phyloP scores from a whole-genome alignment of 2,888 invertebrate genomes.

The Lissonota sp. region DNA sequence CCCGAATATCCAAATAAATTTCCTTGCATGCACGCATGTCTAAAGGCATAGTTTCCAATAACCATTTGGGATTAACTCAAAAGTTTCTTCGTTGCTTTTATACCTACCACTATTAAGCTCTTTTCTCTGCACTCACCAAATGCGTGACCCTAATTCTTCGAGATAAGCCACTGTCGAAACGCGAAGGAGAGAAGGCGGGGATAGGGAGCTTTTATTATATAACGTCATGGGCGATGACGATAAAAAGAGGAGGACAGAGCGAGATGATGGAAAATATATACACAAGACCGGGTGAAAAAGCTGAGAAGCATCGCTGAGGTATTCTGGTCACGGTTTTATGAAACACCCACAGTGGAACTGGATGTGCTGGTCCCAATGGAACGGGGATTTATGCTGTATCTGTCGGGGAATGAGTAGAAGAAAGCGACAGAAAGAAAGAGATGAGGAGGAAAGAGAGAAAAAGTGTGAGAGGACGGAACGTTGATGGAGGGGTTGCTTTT shows the following conservation, averaged over 20 bases:
- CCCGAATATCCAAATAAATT: too few species aligned
- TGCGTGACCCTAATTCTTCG: slow-evolving; percentile 14
- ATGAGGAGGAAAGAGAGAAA: slow-evolving; percentile 66
- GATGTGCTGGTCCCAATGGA: slow-evolving; percentile 50
- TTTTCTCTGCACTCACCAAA: neutral
- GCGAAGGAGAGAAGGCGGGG: neutral
- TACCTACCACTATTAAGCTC: slow-evolving; percentile 1
- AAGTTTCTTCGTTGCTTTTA: neutral
- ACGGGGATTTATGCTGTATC: slow-evolving; percentile 48
- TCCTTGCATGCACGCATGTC: too few species aligned
- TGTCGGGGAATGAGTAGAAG: slow-evolving; percentile 29
- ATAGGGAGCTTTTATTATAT: slow-evolving; percentile 21
- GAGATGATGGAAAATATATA: slow-evolving; percentile 27
- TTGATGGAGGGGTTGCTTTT: slow-evolving; percentile 61
- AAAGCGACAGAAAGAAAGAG: slow-evolving; percentile 8
- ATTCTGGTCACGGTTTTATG: slow-evolving; percentile 82
- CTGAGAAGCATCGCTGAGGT: slow-evolving; percentile 69
- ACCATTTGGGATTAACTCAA: neutral
- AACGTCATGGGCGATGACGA: neutral
- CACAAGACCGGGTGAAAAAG: slow-evolving; percentile 37
- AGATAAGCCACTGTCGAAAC: slow-evolving; percentile 12
- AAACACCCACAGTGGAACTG: slow-evolving; percentile 68
- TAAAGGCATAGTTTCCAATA: neutral
- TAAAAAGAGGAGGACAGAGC: slow-evolving; percentile 5
- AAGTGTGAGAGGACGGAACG: slow-evolving; percentile 49